A percentile compares a stretch with the other conserved stretches of the same genome.
Conservation (phyloP, 2,888 invertebrate species). For the Volucella inanis region DNA sequence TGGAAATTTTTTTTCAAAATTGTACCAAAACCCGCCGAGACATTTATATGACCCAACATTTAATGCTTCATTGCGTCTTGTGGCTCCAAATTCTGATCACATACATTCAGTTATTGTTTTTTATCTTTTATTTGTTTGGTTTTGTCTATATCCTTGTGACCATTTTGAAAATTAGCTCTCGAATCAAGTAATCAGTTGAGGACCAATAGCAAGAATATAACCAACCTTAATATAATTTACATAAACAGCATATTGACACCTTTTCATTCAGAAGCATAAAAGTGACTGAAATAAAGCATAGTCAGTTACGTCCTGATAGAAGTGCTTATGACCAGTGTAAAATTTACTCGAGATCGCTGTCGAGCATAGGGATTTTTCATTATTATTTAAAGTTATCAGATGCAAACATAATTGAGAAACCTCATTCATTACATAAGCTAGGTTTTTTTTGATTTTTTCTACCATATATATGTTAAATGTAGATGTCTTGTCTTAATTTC, state of each 20-base stretch:
- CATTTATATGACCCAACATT: too few relatives aligned
- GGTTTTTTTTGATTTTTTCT: slow-evolving; percentile 6
- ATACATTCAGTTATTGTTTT: slow-evolving; percentile 13
- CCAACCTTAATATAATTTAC: slow-evolving; percentile 4
- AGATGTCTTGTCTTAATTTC: slow-evolving; percentile 3
- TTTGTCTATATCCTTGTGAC: slow-evolving; percentile 9
- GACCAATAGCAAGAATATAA: background rate
- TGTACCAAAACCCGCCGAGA: too few relatives aligned
- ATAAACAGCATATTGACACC: slow-evolving; percentile 50
- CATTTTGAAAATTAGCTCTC: slow-evolving; percentile 32
- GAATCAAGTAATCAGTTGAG: slow-evolving; percentile 18
- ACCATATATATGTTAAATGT: too few relatives aligned
- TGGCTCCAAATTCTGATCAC: slow-evolving; percentile 27
- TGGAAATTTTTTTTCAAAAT: too few relatives aligned
- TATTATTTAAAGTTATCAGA: background rate
- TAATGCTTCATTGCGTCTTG: slow-evolving; percentile 8
- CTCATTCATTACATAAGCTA: slow-evolving; percentile 9
- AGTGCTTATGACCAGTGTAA: too few relatives aligned
- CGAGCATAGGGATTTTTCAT: too few relatives aligned
- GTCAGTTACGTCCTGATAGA: too few relatives aligned
- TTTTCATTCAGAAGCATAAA: slow-evolving; percentile 40
- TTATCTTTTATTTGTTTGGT: slow-evolving; percentile 10
- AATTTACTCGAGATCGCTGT: too few relatives aligned
- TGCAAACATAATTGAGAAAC: slow-evolving; percentile 16
- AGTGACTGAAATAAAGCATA: background rate